These are phyloP conservation scores for Amphipoea lucens DNA, from an alignment of 2,888 invertebrate genomes.

Conservation along the genomic window DNA sequence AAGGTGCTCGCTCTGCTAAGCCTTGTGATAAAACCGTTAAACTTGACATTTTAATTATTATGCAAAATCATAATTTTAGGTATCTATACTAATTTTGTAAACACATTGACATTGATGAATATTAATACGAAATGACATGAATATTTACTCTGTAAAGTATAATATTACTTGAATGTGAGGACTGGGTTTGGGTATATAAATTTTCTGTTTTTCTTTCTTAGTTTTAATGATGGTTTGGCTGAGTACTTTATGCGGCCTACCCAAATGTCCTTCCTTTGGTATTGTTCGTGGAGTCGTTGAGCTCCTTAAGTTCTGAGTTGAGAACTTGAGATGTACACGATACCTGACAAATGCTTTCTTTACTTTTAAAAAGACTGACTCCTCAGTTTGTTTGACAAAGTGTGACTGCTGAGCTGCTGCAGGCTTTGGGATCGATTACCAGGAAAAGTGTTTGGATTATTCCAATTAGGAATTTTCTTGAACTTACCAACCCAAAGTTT, in stretches of 20 bases:
- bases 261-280: neutral
- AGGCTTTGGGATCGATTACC: neutral
- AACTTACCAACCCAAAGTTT: neutral
- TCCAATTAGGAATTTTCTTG: neutral
- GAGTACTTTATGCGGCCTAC: neutral
- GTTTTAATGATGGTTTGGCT: slow-evolving; percentile 2
- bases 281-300: neutral
- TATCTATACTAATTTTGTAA: neutral
- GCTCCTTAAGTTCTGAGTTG: neutral
- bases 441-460: neutral
- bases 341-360: neutral
- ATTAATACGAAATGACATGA: neutral
- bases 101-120: neutral
- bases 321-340: neutral
- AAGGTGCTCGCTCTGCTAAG: too few relatives aligned
- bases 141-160: neutral
- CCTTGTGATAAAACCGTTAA: neutral
- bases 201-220: neutral
- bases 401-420: neutral
- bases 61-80: too few relatives aligned
- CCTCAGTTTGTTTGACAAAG: neutral
- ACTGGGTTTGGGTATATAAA: neutral
- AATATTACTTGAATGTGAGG: neutral
- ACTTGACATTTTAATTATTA: too few relatives aligned
- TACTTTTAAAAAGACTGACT: neutral